Evolutionary conservation across 1,140 invertebrate species (phyloP).

Genomic region (Anthonomus grandis): DNA sequence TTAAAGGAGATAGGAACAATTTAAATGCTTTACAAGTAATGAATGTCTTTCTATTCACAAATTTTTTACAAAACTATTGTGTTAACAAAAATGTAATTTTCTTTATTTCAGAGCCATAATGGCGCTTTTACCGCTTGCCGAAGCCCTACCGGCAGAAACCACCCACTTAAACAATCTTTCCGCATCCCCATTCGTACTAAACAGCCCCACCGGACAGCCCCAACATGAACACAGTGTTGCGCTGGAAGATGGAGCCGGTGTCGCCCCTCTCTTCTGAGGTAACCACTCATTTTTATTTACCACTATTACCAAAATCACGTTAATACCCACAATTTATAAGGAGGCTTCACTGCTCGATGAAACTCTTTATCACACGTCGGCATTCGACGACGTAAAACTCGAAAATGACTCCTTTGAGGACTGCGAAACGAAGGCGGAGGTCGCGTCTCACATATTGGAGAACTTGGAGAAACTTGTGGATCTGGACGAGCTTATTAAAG

Average conservation of each 20-base stretch:
- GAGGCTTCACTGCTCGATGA: slow-evolving; percentile 36
- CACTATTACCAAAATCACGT: background rate
- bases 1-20: too few species aligned
- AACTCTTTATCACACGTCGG: slow-evolving; percentile 34
- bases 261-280: slow-evolving; percentile 47
- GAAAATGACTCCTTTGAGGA: slow-evolving; percentile 37
- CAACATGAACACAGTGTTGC: slow-evolving; percentile 44
- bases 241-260: slow-evolving; percentile 53
- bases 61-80: too few species aligned
- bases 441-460: slow-evolving; percentile 42
- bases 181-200: slow-evolving; percentile 9
- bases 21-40: too few species aligned
- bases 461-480: slow-evolving; percentile 43
- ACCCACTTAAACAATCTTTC: slow-evolving; percentile 39
- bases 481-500: slow-evolving; percentile 44
- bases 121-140: slow-evolving; percentile 39
- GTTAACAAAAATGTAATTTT: too few species aligned
- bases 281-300: too few species aligned
- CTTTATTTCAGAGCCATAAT: slow-evolving; percentile 45
- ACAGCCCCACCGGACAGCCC: slow-evolving; percentile 28
- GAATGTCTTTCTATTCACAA: too few species aligned
- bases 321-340: slow-evolving; percentile 5
- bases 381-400: slow-evolving; percentile 35
- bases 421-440: slow-evolving; percentile 39
- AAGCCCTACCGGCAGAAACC: slow-evolving; percentile 31